Evolutionary conservation across 2,113 vertebrate genomes (phyloP).

Genomic region (Alethe castanea): DNA sequence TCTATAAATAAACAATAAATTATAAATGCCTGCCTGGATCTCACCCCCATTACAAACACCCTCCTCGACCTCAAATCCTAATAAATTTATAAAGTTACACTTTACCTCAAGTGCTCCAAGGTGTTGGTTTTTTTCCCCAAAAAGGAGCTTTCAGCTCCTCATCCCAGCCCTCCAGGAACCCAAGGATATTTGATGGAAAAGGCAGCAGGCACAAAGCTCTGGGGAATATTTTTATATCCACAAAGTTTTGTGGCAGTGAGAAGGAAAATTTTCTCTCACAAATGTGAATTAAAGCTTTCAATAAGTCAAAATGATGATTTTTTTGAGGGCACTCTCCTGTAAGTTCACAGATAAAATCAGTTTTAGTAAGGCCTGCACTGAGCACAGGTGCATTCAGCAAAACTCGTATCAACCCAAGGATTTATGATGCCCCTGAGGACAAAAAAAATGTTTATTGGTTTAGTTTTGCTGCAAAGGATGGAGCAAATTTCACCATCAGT

Average conservation of each 20-base stretch:
- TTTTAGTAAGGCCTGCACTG: neutral
- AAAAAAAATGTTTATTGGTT: neutral
- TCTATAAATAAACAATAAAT: neutral
- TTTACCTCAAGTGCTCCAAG: neutral
- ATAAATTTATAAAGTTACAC: neutral
- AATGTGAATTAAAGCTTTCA: neutral
- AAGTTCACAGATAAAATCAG: neutral
- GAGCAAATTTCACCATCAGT: neutral
- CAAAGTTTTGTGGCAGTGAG: neutral
- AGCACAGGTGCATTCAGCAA: neutral
- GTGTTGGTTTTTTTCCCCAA: neutral
- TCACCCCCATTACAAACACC: neutral
- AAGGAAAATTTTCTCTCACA: neutral
- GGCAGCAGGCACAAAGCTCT: neutral
- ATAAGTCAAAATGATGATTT: neutral
- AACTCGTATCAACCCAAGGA: neutral
- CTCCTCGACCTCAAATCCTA: neutral
- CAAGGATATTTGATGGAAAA: neutral
- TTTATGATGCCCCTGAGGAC: rapidly evolving
- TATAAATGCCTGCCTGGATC: neutral
- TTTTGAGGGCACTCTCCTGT: neutral
- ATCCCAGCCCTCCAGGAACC: neutral
- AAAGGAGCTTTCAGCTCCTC: neutral
- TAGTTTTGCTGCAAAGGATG: neutral
- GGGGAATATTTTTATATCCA: neutral